These are phyloP conservation scores for Apostichopus leukothele DNA, from an alignment of 53 echinoderm and acorn worm genomes.

Conservation along the genomic window DNA sequence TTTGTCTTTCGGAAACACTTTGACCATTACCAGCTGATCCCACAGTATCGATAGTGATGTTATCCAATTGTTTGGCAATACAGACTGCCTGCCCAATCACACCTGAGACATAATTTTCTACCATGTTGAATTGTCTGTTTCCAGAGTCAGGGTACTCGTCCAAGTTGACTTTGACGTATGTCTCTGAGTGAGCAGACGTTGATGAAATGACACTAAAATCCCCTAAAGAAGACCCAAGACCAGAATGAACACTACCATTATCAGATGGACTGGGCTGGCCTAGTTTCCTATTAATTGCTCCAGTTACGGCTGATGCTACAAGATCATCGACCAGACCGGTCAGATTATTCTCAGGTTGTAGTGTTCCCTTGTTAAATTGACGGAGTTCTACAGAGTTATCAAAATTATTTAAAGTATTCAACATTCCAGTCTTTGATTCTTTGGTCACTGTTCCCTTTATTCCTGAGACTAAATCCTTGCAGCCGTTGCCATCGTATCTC, in stretches of 20 bases:
- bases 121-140: conserved; percentile 4
- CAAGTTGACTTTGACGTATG: conserved; percentile 74
- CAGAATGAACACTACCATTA: conserved; percentile 48
- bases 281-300: conserved; percentile 34
- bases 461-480: background rate
- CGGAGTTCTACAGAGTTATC: background rate
- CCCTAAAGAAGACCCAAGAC: conserved; percentile 51
- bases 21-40: background rate
- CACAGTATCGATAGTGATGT: background rate
- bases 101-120: conserved; percentile 54
- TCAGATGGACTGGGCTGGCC: conserved; percentile 44
- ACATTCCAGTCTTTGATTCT: background rate
- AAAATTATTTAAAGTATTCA: background rate
- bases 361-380: background rate
- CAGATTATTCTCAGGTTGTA: background rate
- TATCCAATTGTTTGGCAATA: conserved; percentile 58
- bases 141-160: conserved; percentile 47
- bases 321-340: conserved; percentile 51
- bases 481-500: background rate
- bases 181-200: conserved; percentile 74
- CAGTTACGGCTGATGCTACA: conserved; percentile 56
- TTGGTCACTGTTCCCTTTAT: background rate
- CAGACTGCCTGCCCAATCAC: conserved; percentile 61
- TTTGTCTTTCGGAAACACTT: background rate
- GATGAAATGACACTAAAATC: conserved; percentile 90